Percentiles rank a stretch among this genome's conserved stretches.
Conservation (phyloP, 2,888 invertebrate species). For the Aproaerema taeniolella region DNA sequence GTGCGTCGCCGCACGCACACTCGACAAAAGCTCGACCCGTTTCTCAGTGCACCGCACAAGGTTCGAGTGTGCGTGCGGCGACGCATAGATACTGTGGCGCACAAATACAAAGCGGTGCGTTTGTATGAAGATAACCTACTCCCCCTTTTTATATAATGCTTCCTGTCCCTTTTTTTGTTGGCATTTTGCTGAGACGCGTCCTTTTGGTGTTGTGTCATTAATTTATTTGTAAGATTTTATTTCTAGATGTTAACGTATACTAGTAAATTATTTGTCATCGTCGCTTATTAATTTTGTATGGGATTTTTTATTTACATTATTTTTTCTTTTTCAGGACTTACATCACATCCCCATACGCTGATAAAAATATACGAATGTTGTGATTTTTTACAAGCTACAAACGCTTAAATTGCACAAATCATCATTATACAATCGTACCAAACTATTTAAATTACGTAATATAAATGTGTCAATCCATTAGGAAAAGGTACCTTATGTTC, state of each 20-base stretch:
- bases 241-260: too few species aligned
- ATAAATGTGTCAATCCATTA: too few species aligned
- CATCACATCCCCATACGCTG: conserved; percentile 81
- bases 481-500: too few species aligned
- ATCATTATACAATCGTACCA: conserved; percentile 37
- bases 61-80: too few species aligned
- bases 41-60: too few species aligned
- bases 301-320: conserved; percentile 10
- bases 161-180: background rate
- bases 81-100: too few species aligned
- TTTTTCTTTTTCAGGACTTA: conserved; percentile 75
- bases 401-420: conserved; percentile 40
- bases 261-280: too few species aligned
- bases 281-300: too few species aligned
- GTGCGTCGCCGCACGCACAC: too few species aligned
- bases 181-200: background rate
- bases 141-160: background rate
- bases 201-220: background rate
- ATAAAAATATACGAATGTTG: conserved; percentile 81
- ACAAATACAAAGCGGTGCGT: too few species aligned
- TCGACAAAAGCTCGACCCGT: too few species aligned
- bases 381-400: conserved; percentile 41
- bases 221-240: conserved; percentile 1
- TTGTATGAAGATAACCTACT: too few species aligned
- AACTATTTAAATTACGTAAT: conserved; percentile 37